Evolutionary conservation across 2,888 invertebrate species (phyloP).

Genomic region (Meghimatium bilineatum): DNA sequence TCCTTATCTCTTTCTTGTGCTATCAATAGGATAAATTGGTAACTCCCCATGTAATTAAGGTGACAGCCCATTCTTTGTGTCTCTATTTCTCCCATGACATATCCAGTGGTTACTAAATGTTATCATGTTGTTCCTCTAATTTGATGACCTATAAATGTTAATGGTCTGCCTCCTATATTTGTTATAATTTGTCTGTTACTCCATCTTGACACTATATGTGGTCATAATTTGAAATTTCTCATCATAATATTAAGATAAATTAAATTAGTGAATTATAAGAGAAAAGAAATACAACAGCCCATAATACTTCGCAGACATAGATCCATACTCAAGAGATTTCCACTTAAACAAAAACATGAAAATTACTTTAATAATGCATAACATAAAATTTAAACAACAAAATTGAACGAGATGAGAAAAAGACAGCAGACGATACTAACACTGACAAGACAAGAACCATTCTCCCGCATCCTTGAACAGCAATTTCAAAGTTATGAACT

Average conservation of each 20-base stretch:
- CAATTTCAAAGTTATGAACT: slow-evolving; percentile 18
- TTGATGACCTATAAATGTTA: too few species aligned
- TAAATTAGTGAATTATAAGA: neutral
- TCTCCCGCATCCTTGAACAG: neutral
- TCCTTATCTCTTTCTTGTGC: too few species aligned
- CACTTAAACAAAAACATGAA: neutral
- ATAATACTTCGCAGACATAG: neutral
- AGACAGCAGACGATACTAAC: neutral
- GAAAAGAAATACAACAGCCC: neutral
- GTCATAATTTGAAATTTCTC: neutral
- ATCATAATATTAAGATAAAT: too few species aligned
- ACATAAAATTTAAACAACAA: slow-evolving; percentile 15
- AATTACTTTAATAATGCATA: slow-evolving; percentile 29
- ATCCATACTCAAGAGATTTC: neutral
- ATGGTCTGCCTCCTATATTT: too few species aligned
- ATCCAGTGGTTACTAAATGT: too few species aligned
- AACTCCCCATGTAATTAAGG: too few species aligned
- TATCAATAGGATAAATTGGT: too few species aligned
- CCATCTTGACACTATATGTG: neutral
- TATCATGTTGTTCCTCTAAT: too few species aligned
- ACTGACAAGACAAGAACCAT: neutral
- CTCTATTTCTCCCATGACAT: too few species aligned
- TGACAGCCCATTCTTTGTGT: too few species aligned
- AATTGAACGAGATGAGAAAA: slow-evolving; percentile 1
- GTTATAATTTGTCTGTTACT: too few species aligned